phyloP scores from a whole-genome alignment of 2,888 invertebrate genomes.

The Amorpha juglandis region DNA sequence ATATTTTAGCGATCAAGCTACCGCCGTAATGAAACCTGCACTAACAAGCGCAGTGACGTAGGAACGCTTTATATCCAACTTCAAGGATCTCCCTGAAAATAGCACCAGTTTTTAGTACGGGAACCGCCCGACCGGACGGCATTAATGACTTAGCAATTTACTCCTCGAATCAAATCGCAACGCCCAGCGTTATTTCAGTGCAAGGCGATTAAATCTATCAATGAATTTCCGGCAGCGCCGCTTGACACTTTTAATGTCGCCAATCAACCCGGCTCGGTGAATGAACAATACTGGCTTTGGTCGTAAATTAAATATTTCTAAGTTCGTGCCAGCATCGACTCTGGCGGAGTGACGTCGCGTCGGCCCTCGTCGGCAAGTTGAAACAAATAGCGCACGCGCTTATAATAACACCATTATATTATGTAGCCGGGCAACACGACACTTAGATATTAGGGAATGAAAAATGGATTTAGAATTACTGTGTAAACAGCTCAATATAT shows the following conservation, averaged over 20 bases:
- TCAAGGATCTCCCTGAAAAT: slow-evolving; percentile 71
- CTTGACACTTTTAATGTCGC: slow-evolving; percentile 82
- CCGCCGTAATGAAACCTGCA: slow-evolving; percentile 11
- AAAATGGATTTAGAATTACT: slow-evolving; percentile 30
- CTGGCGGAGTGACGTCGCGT: slow-evolving; percentile 36
- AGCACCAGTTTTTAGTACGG: slow-evolving; percentile 71
- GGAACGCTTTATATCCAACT: slow-evolving; percentile 54
- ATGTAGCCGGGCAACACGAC: slow-evolving; percentile 38
- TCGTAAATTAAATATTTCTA: slow-evolving; percentile 78
- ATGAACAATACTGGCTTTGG: slow-evolving; percentile 76
- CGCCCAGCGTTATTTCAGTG: slow-evolving; percentile 73
- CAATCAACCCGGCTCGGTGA: slow-evolving; percentile 76
- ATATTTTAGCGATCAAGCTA: slow-evolving; percentile 21
- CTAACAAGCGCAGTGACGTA: slow-evolving; percentile 47
- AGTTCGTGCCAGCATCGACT: slow-evolving; percentile 59
- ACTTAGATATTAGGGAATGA: slow-evolving; percentile 33
- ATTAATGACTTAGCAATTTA: slow-evolving; percentile 81
- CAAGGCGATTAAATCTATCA: slow-evolving; percentile 81
- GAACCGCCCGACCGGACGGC: slow-evolving; percentile 73
- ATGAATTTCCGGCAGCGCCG: slow-evolving; percentile 80
- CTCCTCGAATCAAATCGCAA: slow-evolving; percentile 76
- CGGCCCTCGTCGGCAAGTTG: slow-evolving; percentile 41
- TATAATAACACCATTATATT: slow-evolving; percentile 42
- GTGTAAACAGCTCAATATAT: slow-evolving; percentile 32
- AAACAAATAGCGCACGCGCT: slow-evolving; percentile 37